Evolutionary conservation across 2,113 vertebrate genomes (phyloP), one percentile per base, ranked within the genome.

Genomic region (Callipepla californica): DNA sequence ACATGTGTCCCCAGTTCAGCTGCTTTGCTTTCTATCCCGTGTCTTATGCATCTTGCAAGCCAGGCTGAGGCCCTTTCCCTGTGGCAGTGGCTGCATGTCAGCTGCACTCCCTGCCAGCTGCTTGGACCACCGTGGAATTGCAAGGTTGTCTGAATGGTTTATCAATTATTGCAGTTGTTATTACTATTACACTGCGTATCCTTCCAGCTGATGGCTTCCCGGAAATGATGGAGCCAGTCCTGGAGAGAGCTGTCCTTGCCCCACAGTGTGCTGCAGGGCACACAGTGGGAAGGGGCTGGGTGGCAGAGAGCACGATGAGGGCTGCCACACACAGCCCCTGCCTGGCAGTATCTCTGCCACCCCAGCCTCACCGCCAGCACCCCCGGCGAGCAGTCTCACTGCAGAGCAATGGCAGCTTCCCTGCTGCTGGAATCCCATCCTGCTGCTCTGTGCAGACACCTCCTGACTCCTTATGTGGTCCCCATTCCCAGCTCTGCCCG

Each of bases 61-160:
- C 70, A 67, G 50, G 55, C 62, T 47, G 61, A 59, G 70, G 70
- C 55, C 42, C 58, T 73, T 73, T 79, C 2, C 1, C 75, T 53
- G 13, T 53, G 67, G 80, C 91, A 44, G 68, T 58, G 55, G 58
- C 68, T 62, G 44, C 45, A 47, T 70, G 66, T 93, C 84, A 70
- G 32, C 59, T 63, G 10, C 34, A 55, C 75, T 77, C 34, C 45
- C 8, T 58, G 53, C 77, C 86, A 92, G 80, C 68, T 5, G 3
- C 9, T 51, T 80, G 58, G 68, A 44, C 82, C 69, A 59, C 72
- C 93, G 86, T 45, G 72, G 22, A 63, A 77, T n/a, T 72, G 55
- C 78, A 79, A 89, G 55, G 45, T 26, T 79, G 66, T 59, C 69
- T 90, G 62, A 90, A 93, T 20, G 65, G 68, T 84, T 84, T 92